Conservation (phyloP, 2,797 vertebrate genomes). For the Rhinella marina region DNA sequence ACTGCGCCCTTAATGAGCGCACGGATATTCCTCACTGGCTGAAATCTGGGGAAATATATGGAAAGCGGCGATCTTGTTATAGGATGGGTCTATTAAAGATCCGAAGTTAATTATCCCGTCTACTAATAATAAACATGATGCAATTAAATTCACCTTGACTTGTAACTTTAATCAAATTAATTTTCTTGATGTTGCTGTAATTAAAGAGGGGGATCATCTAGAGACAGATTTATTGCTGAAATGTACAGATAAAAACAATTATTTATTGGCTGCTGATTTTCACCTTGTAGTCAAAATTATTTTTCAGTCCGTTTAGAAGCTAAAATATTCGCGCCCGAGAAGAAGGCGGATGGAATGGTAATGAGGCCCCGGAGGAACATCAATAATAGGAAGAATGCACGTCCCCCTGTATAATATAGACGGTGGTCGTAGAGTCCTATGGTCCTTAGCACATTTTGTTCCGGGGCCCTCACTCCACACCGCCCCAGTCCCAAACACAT, state of each 20-base stretch:
- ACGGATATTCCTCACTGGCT: slow-evolving; percentile 25
- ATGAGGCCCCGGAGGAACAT: background rate
- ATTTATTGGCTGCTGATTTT: slow-evolving; percentile 57
- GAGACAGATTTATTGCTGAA: slow-evolving; percentile 60
- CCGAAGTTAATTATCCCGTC: slow-evolving; percentile 56
- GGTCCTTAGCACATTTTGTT: too few relatives aligned
- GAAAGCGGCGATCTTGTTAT: slow-evolving; percentile 37
- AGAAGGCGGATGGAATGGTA: background rate
- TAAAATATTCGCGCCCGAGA: slow-evolving; percentile 12
- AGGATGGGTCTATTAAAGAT: slow-evolving; percentile 54
- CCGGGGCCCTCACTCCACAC: too few relatives aligned
- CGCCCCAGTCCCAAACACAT: too few relatives aligned
- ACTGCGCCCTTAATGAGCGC: slow-evolving; percentile 41
- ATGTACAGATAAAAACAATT: slow-evolving; percentile 55
- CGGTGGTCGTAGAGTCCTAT: too few relatives aligned
- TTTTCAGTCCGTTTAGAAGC: slow-evolving; percentile 41
- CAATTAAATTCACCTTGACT: slow-evolving; percentile 62
- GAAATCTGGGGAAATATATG: slow-evolving; percentile 45
- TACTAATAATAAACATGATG: slow-evolving; percentile 62
- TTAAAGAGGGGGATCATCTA: slow-evolving; percentile 58
- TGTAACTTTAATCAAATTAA: slow-evolving; percentile 62
- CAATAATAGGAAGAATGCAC: too few relatives aligned
- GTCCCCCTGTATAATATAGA: too few relatives aligned
- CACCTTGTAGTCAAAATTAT: slow-evolving; percentile 47
- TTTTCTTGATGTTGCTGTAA: slow-evolving; percentile 60